Conservation (phyloP, 2,797 vertebrate genomes). For the Silurus aristotelis region DNA sequence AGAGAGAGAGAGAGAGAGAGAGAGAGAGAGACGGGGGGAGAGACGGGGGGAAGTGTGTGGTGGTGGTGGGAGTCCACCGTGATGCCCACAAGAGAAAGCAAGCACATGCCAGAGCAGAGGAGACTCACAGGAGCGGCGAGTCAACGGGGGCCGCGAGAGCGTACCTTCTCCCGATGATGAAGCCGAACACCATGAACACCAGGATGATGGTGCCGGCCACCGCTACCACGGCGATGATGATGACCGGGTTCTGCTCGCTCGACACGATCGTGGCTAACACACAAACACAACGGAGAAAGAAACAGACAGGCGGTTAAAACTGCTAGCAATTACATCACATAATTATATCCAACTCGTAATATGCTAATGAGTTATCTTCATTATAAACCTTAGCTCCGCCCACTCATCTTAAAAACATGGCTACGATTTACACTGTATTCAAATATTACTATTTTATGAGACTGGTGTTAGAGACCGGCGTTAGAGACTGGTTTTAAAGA, state of each 20-base stretch:
- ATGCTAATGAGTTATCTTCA: neutral
- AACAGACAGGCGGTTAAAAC: neutral
- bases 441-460: too few relatives aligned
- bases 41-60: slow-evolving; percentile 41
- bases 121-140: slow-evolving; percentile 83
- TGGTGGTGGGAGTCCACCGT: slow-evolving; percentile 63
- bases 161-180: slow-evolving; percentile 99
- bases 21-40: neutral
- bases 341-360: neutral
- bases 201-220: slow-evolving; percentile 98
- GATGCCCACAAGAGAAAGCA: slow-evolving; percentile 68
- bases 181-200: slow-evolving; percentile 99
- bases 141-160: slow-evolving; percentile 79
- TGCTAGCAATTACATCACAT: neutral
- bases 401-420: neutral
- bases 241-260: slow-evolving; percentile 97
- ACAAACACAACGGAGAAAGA: slow-evolving; percentile 2
- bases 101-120: slow-evolving; percentile 74
- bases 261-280: slow-evolving; percentile 89
- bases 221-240: slow-evolving; percentile 97
- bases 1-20: too few relatives aligned
- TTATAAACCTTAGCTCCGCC: neutral
- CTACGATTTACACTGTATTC: too few relatives aligned
- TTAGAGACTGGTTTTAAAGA: too few relatives aligned
- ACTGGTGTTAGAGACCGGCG: too few relatives aligned